phyloP scores from a whole-genome alignment of 2,113 vertebrate genomes.

The Toxotes jaculatrix region DNA sequence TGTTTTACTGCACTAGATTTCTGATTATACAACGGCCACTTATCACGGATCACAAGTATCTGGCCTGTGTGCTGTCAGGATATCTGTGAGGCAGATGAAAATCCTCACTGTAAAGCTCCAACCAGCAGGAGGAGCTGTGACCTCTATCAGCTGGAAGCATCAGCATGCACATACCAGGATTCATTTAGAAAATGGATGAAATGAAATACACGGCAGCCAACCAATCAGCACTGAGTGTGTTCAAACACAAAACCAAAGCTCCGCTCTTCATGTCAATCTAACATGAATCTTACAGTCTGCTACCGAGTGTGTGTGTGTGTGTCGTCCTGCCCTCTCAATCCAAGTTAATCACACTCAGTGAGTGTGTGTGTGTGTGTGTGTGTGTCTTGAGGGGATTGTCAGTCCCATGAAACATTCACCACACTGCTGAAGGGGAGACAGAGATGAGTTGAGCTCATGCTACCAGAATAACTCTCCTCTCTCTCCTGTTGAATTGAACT shows the following conservation, averaged over 20 bases:
- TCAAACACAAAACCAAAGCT: not conserved
- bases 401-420: constrained; percentile 64
- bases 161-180: constrained; percentile 4
- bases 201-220: constrained; percentile 20
- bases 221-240: not conserved
- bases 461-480: constrained; percentile 51
- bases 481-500: constrained; percentile 25
- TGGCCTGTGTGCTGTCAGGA: not conserved
- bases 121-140: constrained; percentile 39
- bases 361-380: constrained; percentile 1
- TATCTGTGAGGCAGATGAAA: not conserved
- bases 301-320: not conserved
- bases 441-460: constrained; percentile 49
- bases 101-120: not conserved
- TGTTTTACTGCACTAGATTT: not conserved
- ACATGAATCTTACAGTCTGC: not conserved
- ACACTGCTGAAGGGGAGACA: constrained; percentile 29
- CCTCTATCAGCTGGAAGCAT: not conserved
- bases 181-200: constrained; percentile 45
- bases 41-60: not conserved
- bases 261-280: not conserved
- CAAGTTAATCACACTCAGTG: constrained; percentile 1
- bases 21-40: not conserved
- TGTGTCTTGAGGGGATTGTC: constrained; percentile 30
- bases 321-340: not conserved